Base-by-base conservation (phyloP, 2,888 invertebrate genomes). In the Galerucella pusilla region DNA sequence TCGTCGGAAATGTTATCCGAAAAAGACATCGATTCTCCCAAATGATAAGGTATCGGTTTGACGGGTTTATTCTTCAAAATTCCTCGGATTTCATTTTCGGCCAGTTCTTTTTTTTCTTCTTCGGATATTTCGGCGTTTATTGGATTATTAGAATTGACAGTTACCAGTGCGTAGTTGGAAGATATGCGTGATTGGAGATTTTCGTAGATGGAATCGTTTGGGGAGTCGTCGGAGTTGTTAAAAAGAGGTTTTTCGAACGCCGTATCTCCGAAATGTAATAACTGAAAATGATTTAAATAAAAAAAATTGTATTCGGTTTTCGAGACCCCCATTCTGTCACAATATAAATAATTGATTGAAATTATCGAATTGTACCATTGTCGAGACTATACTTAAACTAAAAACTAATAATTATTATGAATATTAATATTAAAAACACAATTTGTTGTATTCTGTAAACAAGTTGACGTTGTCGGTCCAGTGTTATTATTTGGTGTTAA, bases 21-120 rank as follows among this genome's bases (percentile, higher is more conserved):
- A 49, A 83, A 81, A 86, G 89, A 87, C 75, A 88, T 89, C 83
- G 91, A 90, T 85, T 92, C 93, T 69, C 93, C 93, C 82, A 94
- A 88, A 85, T 93, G 92, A 88, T 93, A 94, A 81, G 93, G 93
- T 86, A 91, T 93, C 83, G 93, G 93, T 85, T 93, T 93, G 60
- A 92, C 89, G 67, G 93, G 92, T 87, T 93, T 93, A 83, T 93
- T 93, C 87, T 93, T 94, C 83, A 93, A 88, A 87, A 93, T 93
- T 82, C 93, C 92, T 82, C 92, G 91, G 84, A 93, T 91, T 73
- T 87, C 87, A 65, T 78, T 84, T 25, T 86, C 86, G 6, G 75
- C 71, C 28, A 72, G 71, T 9, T 83, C 82, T 42, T 79, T 79
- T 73, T 81, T 82, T 9, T 83, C 85, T 46, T 84, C 80, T 68